Base-by-base conservation (phyloP, 2,888 invertebrate species). In the Chrysolina americana region DNA sequence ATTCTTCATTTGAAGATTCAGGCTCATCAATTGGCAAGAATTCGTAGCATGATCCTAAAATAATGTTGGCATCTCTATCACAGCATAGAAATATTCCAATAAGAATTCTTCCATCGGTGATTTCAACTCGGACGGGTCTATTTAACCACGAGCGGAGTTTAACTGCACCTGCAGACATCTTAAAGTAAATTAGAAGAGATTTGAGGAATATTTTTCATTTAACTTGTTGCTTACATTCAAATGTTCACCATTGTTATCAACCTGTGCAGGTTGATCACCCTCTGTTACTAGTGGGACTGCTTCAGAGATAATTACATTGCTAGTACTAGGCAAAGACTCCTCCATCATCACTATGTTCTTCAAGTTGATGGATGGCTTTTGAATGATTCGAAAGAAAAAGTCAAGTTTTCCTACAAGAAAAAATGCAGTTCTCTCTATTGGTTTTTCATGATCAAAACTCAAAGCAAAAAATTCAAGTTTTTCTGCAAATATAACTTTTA, bases 11-110 rank as follows among this genome's bases (percentile, higher is more conserved):
- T 21, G 81, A 75, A 53, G 79, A 79, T 69, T 80, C 79, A 41
- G 88, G 88, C 44, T 81, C 86, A 73, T 91, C 93, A 80, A 91
- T 91, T 70, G 95, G 95, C 17, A 97, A 89, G 85, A 95, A 97
- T 88, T 98, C 98, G 28, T 95, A 94, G 88, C 98, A 97, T 62
- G 96, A 95, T 70, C 97, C 97, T 83, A 96, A 88, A 83, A 98
- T 98, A 62, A 98, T 94, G 90, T 98, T 98, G 15, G 96, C 94
- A 89, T 97, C 97, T 82, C 96, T 91, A 87, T 98, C 98, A 1
- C 98, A 98, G 86, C 98, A 98, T 8, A 96, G 89, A 87, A 97
- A 97, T 69, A 93, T 92, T 66, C 96, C 96, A 72, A 96, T 93
- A 4, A 98, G 89, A 41, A 96, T 92, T 79, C 98, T 90, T 3